phyloP scores from a whole-genome alignment of 2,888 invertebrate genomes.

The Formica aserva region DNA sequence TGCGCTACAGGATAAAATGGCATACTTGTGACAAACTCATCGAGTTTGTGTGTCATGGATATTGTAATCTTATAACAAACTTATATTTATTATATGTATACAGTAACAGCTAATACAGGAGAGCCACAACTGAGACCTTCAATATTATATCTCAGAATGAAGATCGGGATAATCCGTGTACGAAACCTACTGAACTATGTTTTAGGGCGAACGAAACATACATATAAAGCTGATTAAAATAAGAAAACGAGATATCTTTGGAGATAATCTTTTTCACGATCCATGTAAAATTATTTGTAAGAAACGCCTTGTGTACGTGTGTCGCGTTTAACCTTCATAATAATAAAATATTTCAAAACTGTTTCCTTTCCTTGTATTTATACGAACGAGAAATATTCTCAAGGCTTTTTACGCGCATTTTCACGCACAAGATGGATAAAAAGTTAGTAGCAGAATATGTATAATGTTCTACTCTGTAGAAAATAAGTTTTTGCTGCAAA shows the following conservation, averaged over 20 bases:
- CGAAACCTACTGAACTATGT: background rate
- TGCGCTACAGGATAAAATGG: background rate
- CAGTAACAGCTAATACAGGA: background rate
- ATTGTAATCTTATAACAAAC: background rate
- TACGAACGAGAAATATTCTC: constrained; percentile 1
- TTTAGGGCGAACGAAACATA: background rate
- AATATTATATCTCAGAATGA: constrained; percentile 68
- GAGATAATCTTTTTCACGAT: background rate
- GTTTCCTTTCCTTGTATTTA: background rate
- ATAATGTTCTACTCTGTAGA: background rate
- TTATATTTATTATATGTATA: background rate
- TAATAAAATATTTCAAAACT: constrained; percentile 13
- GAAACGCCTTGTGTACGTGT: background rate
- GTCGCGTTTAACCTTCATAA: constrained; percentile 15
- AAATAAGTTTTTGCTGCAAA: constrained; percentile 28
- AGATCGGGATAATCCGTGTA: constrained; percentile 24
- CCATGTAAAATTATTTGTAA: background rate
- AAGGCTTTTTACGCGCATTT: constrained; percentile 14
- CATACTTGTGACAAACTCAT: background rate
- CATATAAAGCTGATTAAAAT: constrained; percentile 14
- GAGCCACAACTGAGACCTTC: constrained; percentile 69
- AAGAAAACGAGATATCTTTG: background rate
- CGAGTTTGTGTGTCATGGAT: background rate
- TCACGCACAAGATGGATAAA: constrained; percentile 4
- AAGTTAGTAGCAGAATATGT: background rate